Conservation (phyloP, 2,888 invertebrate genomes). For the Lepidocyrtinus sp. region DNA sequence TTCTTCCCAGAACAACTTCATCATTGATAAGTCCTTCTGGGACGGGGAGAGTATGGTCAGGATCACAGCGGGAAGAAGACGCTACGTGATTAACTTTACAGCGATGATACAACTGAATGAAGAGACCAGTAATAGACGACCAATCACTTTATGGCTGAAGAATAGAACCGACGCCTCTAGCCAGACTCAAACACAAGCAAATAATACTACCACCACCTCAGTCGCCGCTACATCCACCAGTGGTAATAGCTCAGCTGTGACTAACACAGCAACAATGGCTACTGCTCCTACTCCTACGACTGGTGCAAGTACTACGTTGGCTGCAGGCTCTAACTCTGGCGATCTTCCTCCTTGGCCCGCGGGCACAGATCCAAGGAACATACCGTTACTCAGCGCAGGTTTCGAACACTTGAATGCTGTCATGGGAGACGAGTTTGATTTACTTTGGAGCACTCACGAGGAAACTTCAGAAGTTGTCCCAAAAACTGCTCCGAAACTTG, state of each 20-base stretch:
- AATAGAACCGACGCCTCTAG: slow-evolving; percentile 38
- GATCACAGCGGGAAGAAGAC: slow-evolving; percentile 81
- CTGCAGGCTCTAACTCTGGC: slow-evolving; percentile 27
- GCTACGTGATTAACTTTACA: slow-evolving; percentile 84
- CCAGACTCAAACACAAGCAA: background rate
- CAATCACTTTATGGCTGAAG: slow-evolving; percentile 79
- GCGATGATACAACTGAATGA: slow-evolving; percentile 83
- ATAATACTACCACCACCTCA: no score
- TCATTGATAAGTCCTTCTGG: slow-evolving; percentile 85
- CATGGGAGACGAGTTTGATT: slow-evolving; percentile 40
- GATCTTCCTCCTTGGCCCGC: slow-evolving; percentile 13
- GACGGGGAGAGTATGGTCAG: slow-evolving; percentile 80
- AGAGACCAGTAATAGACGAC: slow-evolving; percentile 86
- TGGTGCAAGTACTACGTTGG: slow-evolving; percentile 21
- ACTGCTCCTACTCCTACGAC: background rate
- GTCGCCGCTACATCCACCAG: background rate
- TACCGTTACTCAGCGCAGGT: background rate
- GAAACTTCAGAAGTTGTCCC: slow-evolving; percentile 22
- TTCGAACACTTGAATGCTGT: slow-evolving; percentile 24
- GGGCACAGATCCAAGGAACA: background rate
- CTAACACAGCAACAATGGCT: background rate
- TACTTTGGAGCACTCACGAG: slow-evolving; percentile 26
- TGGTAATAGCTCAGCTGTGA: no score
- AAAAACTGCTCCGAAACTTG: slow-evolving; percentile 27
- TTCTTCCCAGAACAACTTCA: slow-evolving; percentile 80